Evolutionary conservation across 2,113 vertebrate genomes (phyloP).

Genomic region (Lamprologus speciosus): DNA sequence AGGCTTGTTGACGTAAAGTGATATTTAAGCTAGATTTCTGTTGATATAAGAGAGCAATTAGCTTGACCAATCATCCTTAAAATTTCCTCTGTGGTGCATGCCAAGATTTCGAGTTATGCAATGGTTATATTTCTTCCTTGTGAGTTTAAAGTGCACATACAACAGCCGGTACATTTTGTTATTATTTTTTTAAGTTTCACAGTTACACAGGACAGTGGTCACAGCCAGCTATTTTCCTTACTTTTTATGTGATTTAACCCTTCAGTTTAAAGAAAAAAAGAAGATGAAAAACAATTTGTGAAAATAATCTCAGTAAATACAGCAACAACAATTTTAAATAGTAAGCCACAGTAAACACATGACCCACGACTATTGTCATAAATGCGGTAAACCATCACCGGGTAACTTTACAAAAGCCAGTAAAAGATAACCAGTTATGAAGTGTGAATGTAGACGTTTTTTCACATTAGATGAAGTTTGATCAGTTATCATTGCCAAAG

Average conservation of each 20-base stretch:
- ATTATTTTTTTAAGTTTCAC: neutral
- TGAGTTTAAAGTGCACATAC: neutral
- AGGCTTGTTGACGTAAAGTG: neutral
- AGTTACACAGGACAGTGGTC: neutral
- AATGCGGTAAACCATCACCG: neutral
- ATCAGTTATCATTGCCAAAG: neutral
- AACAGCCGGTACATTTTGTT: neutral
- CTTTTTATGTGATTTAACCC: neutral
- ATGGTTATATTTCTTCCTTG: conserved; percentile 3
- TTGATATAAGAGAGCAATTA: conserved; percentile 52
- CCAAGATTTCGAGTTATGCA: conserved; percentile 1
- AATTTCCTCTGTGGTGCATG: neutral
- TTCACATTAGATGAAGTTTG: neutral
- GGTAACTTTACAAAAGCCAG: neutral
- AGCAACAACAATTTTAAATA: neutral
- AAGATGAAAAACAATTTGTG: neutral
- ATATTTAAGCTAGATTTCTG: conserved; percentile 32
- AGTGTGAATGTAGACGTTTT: neutral
- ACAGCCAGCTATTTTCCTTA: neutral
- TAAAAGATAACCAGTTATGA: neutral
- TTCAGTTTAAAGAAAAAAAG: neutral
- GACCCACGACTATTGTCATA: neutral
- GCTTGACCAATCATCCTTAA: conserved; percentile 29
- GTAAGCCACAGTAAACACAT: neutral
- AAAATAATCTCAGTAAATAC: neutral